Conservation (phyloP, 2,113 vertebrate genomes). For the Grantiella picta region DNA sequence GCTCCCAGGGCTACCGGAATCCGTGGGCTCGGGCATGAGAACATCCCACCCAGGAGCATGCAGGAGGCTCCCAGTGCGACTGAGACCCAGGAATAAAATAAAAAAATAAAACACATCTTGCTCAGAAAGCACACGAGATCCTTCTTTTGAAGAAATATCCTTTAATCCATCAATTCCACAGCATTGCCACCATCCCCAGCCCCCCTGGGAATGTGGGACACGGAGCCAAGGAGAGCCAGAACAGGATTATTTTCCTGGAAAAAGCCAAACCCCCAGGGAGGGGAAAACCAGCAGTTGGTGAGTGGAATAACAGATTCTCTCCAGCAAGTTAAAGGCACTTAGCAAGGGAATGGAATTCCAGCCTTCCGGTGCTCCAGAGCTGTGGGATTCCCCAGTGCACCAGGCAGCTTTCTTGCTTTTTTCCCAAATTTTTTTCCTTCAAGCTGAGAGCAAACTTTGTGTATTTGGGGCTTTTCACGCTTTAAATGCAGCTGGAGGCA, state of each 20-base stretch:
- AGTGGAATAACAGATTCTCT: not conserved
- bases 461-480: not conserved
- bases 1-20: not conserved
- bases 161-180: slow-evolving; percentile 17
- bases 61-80: not conserved
- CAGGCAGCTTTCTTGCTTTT: not conserved
- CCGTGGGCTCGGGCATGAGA: not conserved
- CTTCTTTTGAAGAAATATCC: not conserved
- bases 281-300: not conserved
- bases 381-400: not conserved
- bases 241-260: not conserved
- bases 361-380: not conserved
- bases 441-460: not conserved
- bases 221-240: not conserved
- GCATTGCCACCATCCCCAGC: not conserved
- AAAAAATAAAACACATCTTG: not conserved
- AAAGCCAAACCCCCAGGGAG: not conserved
- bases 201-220: not conserved
- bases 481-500: not conserved
- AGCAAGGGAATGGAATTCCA: not conserved
- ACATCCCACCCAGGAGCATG: too few relatives aligned
- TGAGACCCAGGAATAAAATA: not conserved
- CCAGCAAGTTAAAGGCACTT: slow-evolving; percentile 10
- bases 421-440: not conserved
- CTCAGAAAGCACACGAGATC: not conserved